Evolutionary conservation across 2,113 vertebrate species (phyloP).

Genomic region (Paramisgurnus dabryanus): DNA sequence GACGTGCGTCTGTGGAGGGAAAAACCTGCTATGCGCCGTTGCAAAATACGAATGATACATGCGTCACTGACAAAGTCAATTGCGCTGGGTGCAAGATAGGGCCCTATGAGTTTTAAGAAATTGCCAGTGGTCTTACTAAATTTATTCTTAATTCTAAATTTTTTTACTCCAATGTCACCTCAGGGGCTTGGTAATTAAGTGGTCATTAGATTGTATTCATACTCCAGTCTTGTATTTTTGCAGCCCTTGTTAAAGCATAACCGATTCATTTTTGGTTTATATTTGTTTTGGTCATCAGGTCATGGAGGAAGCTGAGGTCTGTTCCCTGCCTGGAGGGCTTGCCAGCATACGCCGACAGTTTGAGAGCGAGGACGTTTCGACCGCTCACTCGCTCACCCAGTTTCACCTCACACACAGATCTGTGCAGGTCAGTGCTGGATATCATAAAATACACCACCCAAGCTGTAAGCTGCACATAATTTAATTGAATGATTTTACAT

Average conservation of each 20-base stretch:
- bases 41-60: too few relatives aligned
- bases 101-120: too few relatives aligned
- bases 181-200: not conserved
- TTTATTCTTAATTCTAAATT: too few relatives aligned
- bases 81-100: too few relatives aligned
- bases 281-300: conserved; percentile 70
- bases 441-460: too few relatives aligned
- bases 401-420: conserved; percentile 79
- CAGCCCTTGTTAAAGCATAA: not conserved
- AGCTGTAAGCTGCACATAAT: too few relatives aligned
- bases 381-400: conserved; percentile 78
- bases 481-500: too few relatives aligned
- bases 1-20: too few relatives aligned
- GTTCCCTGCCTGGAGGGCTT: conserved; percentile 86
- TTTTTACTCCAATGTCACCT: too few relatives aligned
- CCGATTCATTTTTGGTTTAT: not conserved
- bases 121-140: too few relatives aligned
- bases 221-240: conserved; percentile 4
- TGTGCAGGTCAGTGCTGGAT: conserved; percentile 79
- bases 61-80: too few relatives aligned
- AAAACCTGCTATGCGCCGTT: too few relatives aligned
- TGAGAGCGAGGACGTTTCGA: conserved; percentile 78
- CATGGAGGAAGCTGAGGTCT: conserved; percentile 84
- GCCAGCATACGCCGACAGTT: conserved; percentile 91
- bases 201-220: conserved; percentile 21